Conservation (phyloP, 2,113 vertebrate species). For the Boulengeromyrus knoepffleri region DNA sequence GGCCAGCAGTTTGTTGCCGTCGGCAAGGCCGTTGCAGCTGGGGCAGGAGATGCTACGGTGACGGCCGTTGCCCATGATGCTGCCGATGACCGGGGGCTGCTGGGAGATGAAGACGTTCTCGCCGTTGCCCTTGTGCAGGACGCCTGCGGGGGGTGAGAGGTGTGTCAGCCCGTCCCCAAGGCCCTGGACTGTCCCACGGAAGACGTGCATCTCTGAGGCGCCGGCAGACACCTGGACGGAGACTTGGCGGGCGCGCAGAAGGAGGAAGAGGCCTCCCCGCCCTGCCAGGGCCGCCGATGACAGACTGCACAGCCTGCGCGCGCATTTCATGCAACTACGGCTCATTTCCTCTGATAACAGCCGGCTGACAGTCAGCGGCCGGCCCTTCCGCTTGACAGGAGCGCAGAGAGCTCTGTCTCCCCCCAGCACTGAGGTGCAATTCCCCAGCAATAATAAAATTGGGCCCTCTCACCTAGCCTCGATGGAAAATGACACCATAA, state of each 20-base stretch:
- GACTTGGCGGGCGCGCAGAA: neutral
- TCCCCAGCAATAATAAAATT: conserved; percentile 51
- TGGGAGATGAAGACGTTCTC: conserved; percentile 97
- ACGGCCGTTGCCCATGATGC: conserved; percentile 93
- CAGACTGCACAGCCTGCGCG: conserved; percentile 47
- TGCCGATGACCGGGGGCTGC: conserved; percentile 92
- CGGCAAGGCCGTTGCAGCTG: conserved; percentile 93
- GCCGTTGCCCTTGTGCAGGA: conserved; percentile 94
- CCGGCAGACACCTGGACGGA: neutral
- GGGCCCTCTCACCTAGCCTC: conserved; percentile 34
- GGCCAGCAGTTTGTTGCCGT: conserved; percentile 95
- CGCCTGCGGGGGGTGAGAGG: conserved; percentile 62
- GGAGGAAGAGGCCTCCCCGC: neutral
- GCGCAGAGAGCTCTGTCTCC: conserved; percentile 9
- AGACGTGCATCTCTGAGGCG: neutral
- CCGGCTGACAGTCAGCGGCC: conserved; percentile 37
- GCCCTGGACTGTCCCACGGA: neutral
- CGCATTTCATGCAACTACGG: conserved; percentile 46
- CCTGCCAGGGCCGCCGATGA: conserved; percentile 32
- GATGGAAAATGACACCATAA: conserved; percentile 23
- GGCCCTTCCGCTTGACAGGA: conserved; percentile 11
- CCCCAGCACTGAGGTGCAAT: conserved; percentile 45
- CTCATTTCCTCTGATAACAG: conserved; percentile 54
- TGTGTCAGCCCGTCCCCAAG: neutral
- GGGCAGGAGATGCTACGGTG: conserved; percentile 94